Base-by-base conservation (phyloP, 2,888 invertebrate genomes). In the Macroteleia sp. region DNA sequence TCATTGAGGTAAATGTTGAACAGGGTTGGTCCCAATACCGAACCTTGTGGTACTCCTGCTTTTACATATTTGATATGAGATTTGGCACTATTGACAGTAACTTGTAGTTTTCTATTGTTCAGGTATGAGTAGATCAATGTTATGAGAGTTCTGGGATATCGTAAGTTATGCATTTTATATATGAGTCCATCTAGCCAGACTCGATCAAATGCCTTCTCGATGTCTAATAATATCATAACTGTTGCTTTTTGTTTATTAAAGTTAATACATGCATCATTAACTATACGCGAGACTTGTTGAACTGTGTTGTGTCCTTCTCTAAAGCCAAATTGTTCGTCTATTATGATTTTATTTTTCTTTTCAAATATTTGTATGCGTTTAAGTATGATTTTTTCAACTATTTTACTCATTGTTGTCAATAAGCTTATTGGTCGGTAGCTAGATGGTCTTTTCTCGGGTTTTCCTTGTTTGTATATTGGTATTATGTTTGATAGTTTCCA, bases 141-240 rank as follows among this genome's bases (percentile, higher is more conserved):
- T 4, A 30, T 30, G 4, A 30, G 2, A 8, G 30, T 30, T 30
- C 9, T 30, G 10, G 30, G 83, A 20, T 82, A 74, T 22, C 80
- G 56, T 20, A 61, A 19, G 42, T 77, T 54, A 3, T 83, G 82
- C 50, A 89, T 71, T 81, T 86, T 88, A 62, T 77, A 81, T 0
- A 86, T 76, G 0, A 89, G 83, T 1, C 85, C 85, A 3, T 82
- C 69, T 16, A 82, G 80, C 85, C 88, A 87, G 0, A 89, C 86
- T 54, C 79, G 81, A 59, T 89, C 86, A 46, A 19, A 41, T 16
- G 41, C 19, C 10, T 41, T 41, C 19, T 41, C 16, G 4, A 19
- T 19, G 19, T 41, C 86, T 22, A 89, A 59, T 22, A 88, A 73
- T 0, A 84, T 61, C 75, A 87, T 81, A 0, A 81, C 77, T 9